phyloP scores from a whole-genome alignment of 2,888 invertebrate genomes.

The Byasa hedistus region DNA sequence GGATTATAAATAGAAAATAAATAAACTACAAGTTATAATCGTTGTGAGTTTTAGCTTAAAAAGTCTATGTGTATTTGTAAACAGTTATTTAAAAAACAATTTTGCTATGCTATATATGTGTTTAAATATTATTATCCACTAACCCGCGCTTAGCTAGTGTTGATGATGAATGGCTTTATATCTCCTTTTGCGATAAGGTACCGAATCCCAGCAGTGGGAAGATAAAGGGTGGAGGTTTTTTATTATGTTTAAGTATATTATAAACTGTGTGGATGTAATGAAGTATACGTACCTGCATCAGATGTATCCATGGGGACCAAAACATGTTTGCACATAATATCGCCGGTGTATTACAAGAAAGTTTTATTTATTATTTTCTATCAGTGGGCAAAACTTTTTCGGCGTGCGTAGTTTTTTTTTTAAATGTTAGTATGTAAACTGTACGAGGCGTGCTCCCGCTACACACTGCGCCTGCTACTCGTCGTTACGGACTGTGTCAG shows the following conservation, averaged over 20 bases:
- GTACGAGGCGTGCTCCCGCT: conserved; percentile 15
- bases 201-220: neutral
- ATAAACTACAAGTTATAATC: neutral
- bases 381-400: neutral
- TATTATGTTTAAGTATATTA: too few relatives aligned
- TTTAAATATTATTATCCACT: too few relatives aligned
- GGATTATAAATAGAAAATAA: neutral
- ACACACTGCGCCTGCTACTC: conserved; percentile 22
- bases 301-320: conserved; percentile 56
- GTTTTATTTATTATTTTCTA: neutral
- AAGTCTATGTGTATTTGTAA: too few relatives aligned
- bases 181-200: too few relatives aligned
- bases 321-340: conserved; percentile 63
- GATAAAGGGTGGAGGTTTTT: neutral
- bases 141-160: too few relatives aligned
- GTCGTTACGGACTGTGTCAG: conserved; percentile 21
- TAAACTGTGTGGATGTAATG: neutral
- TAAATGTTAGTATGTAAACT: conserved; percentile 2
- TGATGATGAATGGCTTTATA: too few relatives aligned
- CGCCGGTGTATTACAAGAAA: neutral
- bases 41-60: too few relatives aligned
- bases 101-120: too few relatives aligned
- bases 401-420: neutral
- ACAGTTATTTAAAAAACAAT: too few relatives aligned
- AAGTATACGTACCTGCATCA: conserved; percentile 54